These are phyloP conservation scores for Lamellibrachia satsuma DNA, from an alignment of 2,888 invertebrate species.

Conservation along the genomic window DNA sequence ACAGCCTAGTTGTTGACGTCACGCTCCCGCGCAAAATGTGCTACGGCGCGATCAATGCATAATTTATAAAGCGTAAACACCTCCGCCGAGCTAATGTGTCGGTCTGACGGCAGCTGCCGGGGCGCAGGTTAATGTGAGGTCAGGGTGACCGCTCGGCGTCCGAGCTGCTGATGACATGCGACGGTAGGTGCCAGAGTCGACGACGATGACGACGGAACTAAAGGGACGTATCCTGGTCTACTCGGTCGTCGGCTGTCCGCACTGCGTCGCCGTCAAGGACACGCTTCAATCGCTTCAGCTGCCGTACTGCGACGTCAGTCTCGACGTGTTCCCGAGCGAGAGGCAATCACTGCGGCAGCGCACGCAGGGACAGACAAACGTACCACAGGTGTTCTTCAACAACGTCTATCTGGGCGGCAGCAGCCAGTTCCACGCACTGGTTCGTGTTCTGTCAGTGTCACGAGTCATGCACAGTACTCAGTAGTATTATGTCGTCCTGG, in stretches of 20 bases:
- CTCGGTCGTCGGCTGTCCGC: slow-evolving; percentile 63
- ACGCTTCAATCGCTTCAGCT: slow-evolving; percentile 52
- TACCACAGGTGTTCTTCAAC: slow-evolving; percentile 67
- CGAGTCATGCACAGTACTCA: neutral
- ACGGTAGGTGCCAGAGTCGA: neutral
- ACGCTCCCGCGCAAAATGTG: neutral
- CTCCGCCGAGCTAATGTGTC: neutral
- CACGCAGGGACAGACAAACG: slow-evolving; percentile 54
- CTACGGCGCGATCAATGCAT: neutral
- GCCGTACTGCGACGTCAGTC: slow-evolving; percentile 62
- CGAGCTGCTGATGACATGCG: neutral
- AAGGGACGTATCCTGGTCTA: slow-evolving; percentile 62
- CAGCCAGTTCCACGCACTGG: slow-evolving; percentile 58
- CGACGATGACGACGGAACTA: slow-evolving; percentile 44
- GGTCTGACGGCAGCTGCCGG: neutral
- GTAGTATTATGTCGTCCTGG: no score
- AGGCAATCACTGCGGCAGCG: slow-evolving; percentile 53
- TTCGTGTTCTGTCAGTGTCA: neutral
- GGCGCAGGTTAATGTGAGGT: neutral
- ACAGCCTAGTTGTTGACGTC: neutral
- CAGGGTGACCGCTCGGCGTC: neutral
- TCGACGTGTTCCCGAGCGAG: slow-evolving; percentile 61
- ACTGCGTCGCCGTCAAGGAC: slow-evolving; percentile 62
- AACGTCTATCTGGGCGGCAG: slow-evolving; percentile 63
- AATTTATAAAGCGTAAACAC: neutral